Conservation (phyloP, 2,797 vertebrate species). For the Coracias cyanogaster region DNA sequence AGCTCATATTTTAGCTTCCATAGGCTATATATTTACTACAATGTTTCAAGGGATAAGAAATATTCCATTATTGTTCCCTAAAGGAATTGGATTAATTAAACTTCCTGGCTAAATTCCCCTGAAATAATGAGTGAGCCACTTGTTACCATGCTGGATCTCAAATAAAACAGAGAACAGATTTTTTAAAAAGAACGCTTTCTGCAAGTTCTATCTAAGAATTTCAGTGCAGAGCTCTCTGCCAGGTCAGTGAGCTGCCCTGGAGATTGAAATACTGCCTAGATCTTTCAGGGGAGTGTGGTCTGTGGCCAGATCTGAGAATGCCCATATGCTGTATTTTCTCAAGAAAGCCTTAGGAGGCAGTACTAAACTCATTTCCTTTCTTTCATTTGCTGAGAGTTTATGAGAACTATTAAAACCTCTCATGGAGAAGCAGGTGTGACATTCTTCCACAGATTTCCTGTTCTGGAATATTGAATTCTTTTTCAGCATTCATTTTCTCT, state of each 20-base stretch:
- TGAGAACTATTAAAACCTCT: neutral
- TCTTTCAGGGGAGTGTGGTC: neutral
- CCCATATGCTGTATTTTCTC: neutral
- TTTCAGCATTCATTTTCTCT: neutral
- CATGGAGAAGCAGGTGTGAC: neutral
- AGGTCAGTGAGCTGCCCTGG: neutral
- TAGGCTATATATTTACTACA: neutral
- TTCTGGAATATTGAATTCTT: neutral
- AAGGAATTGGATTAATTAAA: slow-evolving; percentile 3
- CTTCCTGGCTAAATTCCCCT: slow-evolving; percentile 24
- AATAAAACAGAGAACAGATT: slow-evolving; percentile 29
- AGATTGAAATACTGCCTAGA: slow-evolving; percentile 15
- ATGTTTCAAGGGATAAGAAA: neutral
- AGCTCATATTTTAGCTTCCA: neutral
- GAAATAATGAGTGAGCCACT: neutral
- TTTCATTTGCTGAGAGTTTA: neutral
- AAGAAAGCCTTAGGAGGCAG: neutral
- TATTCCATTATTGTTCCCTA: neutral
- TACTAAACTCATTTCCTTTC: neutral
- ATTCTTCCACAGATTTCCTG: neutral
- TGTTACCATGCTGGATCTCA: neutral
- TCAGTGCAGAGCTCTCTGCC: neutral
- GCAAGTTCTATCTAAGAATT: slow-evolving; percentile 19
- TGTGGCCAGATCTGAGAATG: slow-evolving; percentile 8
- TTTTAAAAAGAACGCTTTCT: slow-evolving; percentile 11